Evolutionary conservation across 2,113 vertebrate genomes (phyloP).

Genomic region (Ophthalmolycus amberensis): DNA sequence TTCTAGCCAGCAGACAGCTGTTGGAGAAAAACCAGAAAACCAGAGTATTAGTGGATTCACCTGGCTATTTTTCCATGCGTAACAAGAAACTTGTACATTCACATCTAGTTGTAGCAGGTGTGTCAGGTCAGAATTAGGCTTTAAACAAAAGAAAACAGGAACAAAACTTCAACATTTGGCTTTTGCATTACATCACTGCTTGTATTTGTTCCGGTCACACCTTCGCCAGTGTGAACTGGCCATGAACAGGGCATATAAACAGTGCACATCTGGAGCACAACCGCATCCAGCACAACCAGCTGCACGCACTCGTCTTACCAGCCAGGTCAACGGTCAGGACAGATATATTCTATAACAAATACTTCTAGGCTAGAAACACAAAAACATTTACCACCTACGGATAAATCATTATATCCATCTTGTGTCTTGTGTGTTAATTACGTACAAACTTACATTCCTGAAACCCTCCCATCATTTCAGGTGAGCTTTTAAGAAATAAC

Average conservation of each 20-base stretch:
- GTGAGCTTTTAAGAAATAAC: conserved; percentile 21
- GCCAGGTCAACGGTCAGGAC: conserved; percentile 19
- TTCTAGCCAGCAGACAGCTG: conserved; percentile 53
- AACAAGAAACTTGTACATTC: not conserved
- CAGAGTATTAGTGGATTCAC: not conserved
- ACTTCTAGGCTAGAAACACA: conserved; percentile 1
- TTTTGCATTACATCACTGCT: conserved; percentile 15
- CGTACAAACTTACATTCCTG: conserved; percentile 1
- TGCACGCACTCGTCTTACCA: conserved; percentile 10
- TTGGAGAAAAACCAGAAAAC: conserved; percentile 22
- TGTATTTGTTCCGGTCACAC: conserved; percentile 28
- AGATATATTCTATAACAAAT: conserved; percentile 4
- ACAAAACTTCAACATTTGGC: conserved; percentile 11
- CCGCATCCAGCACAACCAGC: conserved; percentile 22
- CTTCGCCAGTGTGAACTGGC: conserved; percentile 33
- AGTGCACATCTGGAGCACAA: conserved; percentile 40
- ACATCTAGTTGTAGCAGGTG: not conserved
- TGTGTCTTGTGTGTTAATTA: not conserved
- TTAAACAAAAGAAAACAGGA: not conserved
- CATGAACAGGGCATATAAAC: conserved; percentile 35
- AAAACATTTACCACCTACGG: not conserved
- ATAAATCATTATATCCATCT: not conserved
- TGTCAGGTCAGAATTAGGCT: conserved; percentile 7
- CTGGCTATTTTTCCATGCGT: not conserved
- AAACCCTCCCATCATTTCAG: not conserved